Evolutionary conservation across 1,140 invertebrate genomes (phyloP), one percentile per base, ranked within the genome.

Genomic region (Phymorhynchus buccinoides): DNA sequence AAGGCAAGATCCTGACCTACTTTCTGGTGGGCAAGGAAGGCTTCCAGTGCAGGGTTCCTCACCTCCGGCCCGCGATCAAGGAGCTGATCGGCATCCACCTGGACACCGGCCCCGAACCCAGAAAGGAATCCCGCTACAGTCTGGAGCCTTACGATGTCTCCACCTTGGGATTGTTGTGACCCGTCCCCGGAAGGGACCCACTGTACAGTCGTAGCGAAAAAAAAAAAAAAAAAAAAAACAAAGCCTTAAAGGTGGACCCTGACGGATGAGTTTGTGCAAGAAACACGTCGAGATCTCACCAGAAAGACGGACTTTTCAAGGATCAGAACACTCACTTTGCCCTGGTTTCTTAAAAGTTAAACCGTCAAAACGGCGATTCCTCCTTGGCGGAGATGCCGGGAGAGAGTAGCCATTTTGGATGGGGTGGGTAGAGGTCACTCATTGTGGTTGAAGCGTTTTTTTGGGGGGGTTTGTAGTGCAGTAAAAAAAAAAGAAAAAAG

Each of bases 1-100:
- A 79, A 52, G 77, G 77, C 27, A 79, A 48, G 77, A 79, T 79
- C 77, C 22, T 52, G 41, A 79, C 77, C 42, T 79, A 52, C 44
- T 79, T 79, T 30, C 42, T 79, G 77, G 44, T 79, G 41, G 77
- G 42, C 27, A 79, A 79, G 44, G 77, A 79, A 16, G 73, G 73
- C 35, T 75, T 75, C 73, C 37, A 41, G 73, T 75, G 73, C 73
- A 7, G 9, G 1, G 73, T 75, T 9, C 73, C 73, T 12, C 6
- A 16, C 18, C 73, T 75, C 12, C 37, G 35, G 35, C 37, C 37
- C 18, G 27, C 14, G 32, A 30, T 22, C 37, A 12, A 22, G 37
- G 37, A 39, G 6, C 73, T 75, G 18, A 41, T 75, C 3, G 73
- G 73, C 3, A 75, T 75, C 71, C 32, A 41, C 30, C 9, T 73